phyloP scores from a whole-genome alignment of 2,888 invertebrate species.

The Himalopsyche anomala region DNA sequence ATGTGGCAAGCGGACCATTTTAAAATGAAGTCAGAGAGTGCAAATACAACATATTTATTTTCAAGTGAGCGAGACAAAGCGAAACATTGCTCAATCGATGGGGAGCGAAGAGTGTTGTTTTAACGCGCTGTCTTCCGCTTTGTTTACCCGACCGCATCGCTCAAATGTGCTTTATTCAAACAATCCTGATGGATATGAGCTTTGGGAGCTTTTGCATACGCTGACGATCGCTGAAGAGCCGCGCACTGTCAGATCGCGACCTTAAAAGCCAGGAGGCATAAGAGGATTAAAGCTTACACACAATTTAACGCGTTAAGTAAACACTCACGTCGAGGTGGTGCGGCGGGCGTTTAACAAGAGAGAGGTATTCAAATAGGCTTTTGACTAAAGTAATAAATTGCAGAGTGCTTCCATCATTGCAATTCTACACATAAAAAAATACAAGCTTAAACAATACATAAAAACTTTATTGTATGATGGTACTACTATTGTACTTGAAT shows the following conservation, averaged over 20 bases:
- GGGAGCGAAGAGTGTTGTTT: constrained; percentile 8
- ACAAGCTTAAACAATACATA: too few species aligned
- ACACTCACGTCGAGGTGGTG: constrained; percentile 49
- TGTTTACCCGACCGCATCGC: constrained; percentile 41
- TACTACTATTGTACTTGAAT: too few species aligned
- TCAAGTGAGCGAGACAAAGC: neutral
- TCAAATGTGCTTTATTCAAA: constrained; percentile 43
- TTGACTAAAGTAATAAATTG: constrained; percentile 4
- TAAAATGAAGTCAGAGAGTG: neutral
- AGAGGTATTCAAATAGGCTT: constrained; percentile 39
- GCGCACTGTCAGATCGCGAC: constrained; percentile 55
- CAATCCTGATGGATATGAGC: constrained; percentile 45
- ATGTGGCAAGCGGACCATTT: too few species aligned
- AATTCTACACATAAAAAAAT: too few species aligned
- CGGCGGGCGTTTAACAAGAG: constrained; percentile 23
- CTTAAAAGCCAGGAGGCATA: constrained; percentile 61
- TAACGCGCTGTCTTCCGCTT: constrained; percentile 18
- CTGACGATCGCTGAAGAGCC: constrained; percentile 49
- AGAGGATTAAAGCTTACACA: constrained; percentile 61
- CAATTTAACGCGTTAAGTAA: constrained; percentile 60
- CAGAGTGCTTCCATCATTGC: neutral
- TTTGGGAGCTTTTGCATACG: neutral
- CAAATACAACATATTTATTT: neutral
- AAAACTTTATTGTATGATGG: too few species aligned
- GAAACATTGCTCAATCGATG: constrained; percentile 16